Percentiles rank a stretch among this genome's conserved stretches.
phyloP scores from a whole-genome alignment of 2,888 invertebrate species.

The Dicyrtoma fusca region DNA sequence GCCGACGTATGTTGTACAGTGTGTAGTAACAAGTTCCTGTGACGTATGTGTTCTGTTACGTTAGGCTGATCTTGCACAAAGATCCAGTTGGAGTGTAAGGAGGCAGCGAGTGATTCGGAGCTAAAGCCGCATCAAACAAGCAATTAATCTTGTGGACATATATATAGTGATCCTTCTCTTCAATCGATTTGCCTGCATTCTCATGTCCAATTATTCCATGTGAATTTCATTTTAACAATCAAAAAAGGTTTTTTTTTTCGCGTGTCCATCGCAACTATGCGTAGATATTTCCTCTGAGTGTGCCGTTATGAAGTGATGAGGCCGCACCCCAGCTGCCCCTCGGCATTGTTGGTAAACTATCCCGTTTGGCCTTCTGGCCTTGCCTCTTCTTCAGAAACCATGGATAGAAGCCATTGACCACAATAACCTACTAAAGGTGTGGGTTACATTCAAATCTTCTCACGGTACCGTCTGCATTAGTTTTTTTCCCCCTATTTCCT shows the following conservation, averaged over 20 bases:
- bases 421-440: constrained; percentile 49
- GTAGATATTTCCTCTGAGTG: neutral
- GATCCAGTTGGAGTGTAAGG: neutral
- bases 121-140: constrained; percentile 28
- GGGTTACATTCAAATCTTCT: constrained; percentile 39
- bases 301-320: constrained; percentile 38
- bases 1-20: too few species aligned
- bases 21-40: too few species aligned
- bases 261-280: constrained; percentile 35
- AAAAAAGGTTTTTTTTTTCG: constrained; percentile 33
- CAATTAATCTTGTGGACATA: constrained; percentile 35
- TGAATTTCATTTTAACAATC: constrained; percentile 38
- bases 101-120: constrained; percentile 8
- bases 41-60: too few species aligned
- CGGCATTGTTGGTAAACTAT: constrained; percentile 47
- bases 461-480: constrained; percentile 16
- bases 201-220: constrained; percentile 37
- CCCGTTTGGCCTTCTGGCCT: constrained; percentile 54
- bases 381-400: constrained; percentile 38
- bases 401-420: constrained; percentile 50
- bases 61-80: neutral
- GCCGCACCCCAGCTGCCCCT: constrained; percentile 41
- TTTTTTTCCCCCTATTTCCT: neutral
- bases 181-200: constrained; percentile 40
- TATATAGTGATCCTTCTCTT: constrained; percentile 29